phyloP scores from a whole-genome alignment of 2,888 invertebrate species.

The Cheilosia variabilis region DNA sequence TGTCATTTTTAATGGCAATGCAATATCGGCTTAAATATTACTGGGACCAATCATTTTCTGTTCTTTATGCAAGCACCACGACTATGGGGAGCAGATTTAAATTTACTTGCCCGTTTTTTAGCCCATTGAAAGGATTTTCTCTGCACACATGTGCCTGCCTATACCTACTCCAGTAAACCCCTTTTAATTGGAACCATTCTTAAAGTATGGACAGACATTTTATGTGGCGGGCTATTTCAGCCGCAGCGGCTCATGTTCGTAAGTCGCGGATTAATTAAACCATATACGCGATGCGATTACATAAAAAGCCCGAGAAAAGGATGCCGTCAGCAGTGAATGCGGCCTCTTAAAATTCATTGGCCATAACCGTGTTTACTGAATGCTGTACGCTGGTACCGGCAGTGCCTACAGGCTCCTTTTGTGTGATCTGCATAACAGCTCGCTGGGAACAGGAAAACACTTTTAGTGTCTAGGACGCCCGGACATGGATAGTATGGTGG shows the following conservation, averaged over 20 bases:
- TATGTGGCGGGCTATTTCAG: slow-evolving; percentile 38
- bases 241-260: slow-evolving; percentile 49
- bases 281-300: slow-evolving; percentile 68
- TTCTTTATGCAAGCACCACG: not conserved
- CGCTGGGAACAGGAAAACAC: slow-evolving; percentile 67
- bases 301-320: slow-evolving; percentile 68
- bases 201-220: slow-evolving; percentile 52
- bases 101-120: slow-evolving; percentile 22
- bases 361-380: slow-evolving; percentile 64
- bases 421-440: slow-evolving; percentile 73
- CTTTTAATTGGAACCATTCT: slow-evolving; percentile 64
- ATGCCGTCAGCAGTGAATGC: slow-evolving; percentile 48
- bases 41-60: slow-evolving; percentile 1
- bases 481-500: not conserved
- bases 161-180: slow-evolving; percentile 1
- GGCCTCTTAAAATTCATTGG: slow-evolving; percentile 68
- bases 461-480: slow-evolving; percentile 66
- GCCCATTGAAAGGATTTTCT: slow-evolving; percentile 37
- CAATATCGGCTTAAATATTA: not conserved
- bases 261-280: slow-evolving; percentile 72
- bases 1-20: not conserved
- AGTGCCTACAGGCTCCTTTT: slow-evolving; percentile 63
- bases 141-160: slow-evolving; percentile 11
- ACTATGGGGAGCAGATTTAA: not conserved
- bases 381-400: slow-evolving; percentile 34